Evolutionary conservation across 2,113 vertebrate genomes (phyloP).

Genomic region (Macaca nemestrina): DNA sequence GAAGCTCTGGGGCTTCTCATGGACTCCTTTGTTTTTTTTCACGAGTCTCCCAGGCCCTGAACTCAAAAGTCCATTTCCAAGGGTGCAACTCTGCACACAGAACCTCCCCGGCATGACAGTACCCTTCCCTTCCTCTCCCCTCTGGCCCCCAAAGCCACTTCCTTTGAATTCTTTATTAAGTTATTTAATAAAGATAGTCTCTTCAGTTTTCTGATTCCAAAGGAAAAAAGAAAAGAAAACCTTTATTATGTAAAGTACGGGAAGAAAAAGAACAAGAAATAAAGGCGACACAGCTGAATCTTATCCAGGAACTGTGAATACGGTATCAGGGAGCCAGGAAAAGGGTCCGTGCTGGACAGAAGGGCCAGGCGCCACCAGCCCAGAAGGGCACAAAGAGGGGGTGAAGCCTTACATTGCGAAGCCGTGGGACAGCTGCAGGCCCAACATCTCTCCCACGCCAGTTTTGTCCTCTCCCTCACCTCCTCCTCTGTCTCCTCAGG

Average conservation of each 20-base stretch:
- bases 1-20: conserved; percentile 5
- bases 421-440: not conserved
- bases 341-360: not conserved
- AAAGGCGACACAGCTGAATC: not conserved
- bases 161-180: conserved; percentile 57
- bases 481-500: not conserved
- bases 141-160: not conserved
- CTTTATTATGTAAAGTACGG: conserved; percentile 72
- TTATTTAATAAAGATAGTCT: conserved; percentile 50
- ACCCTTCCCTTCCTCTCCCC: not conserved
- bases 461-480: not conserved
- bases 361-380: not conserved
- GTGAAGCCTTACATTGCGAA: not conserved
- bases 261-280: conserved; percentile 44
- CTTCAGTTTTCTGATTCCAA: conserved; percentile 61
- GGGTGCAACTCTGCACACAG: not conserved
- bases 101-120: not conserved
- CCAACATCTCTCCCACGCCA: not conserved
- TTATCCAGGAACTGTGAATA: conserved; percentile 42
- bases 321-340: conserved; percentile 20
- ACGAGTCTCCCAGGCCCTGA: conserved; percentile 51
- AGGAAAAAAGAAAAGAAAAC: conserved; percentile 48
- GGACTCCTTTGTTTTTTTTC: not conserved
- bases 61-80: conserved; percentile 22
- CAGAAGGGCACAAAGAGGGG: not conserved